Evolutionary conservation across 2,888 invertebrate species (phyloP), one percentile per base, ranked within the genome.

Genomic region (Sarcophaga caerulescens): DNA sequence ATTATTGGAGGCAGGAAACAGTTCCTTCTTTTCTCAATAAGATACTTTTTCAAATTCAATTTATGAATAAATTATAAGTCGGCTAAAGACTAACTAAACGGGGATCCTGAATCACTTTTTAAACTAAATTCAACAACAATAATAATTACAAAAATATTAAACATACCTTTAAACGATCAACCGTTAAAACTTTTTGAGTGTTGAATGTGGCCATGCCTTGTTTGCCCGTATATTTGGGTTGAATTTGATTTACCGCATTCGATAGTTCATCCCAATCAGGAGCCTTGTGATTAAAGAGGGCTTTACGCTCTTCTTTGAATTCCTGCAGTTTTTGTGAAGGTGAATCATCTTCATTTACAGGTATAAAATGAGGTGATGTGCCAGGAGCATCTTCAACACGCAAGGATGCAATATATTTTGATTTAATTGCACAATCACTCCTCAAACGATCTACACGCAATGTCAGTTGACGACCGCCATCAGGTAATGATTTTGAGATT

Each of bases 201-300:
- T 95, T 94, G 88, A 95, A 95, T 0, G 96, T 96, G 57, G 95
- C 94, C 93, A 96, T 93, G 1, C 96, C 97, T 94, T 91, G 81
- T 87, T 91, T 89, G 3, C 93, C 93, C 0, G 92, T 93, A 44
- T 90, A 88, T 3, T 85, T 90, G 4, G 93, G 93, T 84, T 92
- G 88, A 57, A 93, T 91, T 70, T 90, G 85, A 88, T 92, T 90
- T 0, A 92, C 92, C 0, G 90, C 92, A 17, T 89, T 90, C 1
- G 92, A 92, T 1, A 93, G 85, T n/a, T 91, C 91, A 68, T 93
- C 90, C 93, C 93, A 93, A 60, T 89, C 87, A 0, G 90, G 89
- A 0, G 83, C 87, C 3, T 45, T 60, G 21, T 80, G 82, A 60
- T 87, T 84, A 23, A 88, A 78, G 2, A 84, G 35, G 4, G 88